Percentiles rank a stretch among this genome's conserved stretches.
phyloP scores from a whole-genome alignment of 2,113 vertebrate genomes.

The Tragelaphus scriptus region DNA sequence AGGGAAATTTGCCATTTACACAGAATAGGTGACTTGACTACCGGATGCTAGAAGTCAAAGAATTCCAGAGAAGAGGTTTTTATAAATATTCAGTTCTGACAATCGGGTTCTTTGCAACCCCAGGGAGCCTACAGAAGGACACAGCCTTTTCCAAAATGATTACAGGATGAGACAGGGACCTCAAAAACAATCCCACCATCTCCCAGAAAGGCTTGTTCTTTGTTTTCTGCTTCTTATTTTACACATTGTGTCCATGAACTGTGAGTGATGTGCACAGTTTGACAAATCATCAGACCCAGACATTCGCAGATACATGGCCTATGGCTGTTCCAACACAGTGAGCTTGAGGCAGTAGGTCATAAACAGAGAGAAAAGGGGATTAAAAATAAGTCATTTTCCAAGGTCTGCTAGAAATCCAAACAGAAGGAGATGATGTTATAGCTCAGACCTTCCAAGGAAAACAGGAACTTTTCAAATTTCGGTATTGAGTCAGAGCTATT shows the following conservation, averaged over 20 bases:
- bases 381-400: conserved; percentile 10
- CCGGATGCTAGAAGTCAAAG: not conserved
- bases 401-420: conserved; percentile 35
- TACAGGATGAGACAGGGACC: not conserved
- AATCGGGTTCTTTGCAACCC: not conserved
- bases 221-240: conserved; percentile 28
- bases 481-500: not conserved
- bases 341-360: not conserved
- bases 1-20: not conserved
- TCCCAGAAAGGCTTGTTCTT: not conserved
- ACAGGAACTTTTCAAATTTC: conserved; percentile 26
- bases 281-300: conserved; percentile 17
- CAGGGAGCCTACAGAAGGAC: not conserved
- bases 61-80: not conserved
- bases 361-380: conserved; percentile 1
- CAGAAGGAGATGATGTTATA: not conserved
- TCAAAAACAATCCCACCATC: not conserved
- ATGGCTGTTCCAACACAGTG: not conserved
- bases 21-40: not conserved
- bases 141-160: not conserved
- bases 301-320: not conserved
- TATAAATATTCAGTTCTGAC: not conserved
- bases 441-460: not conserved
- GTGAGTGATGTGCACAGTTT: not conserved
- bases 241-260: not conserved